Evolutionary conservation across 2,888 invertebrate genomes (phyloP).

Genomic region (Agrochola circellaris): DNA sequence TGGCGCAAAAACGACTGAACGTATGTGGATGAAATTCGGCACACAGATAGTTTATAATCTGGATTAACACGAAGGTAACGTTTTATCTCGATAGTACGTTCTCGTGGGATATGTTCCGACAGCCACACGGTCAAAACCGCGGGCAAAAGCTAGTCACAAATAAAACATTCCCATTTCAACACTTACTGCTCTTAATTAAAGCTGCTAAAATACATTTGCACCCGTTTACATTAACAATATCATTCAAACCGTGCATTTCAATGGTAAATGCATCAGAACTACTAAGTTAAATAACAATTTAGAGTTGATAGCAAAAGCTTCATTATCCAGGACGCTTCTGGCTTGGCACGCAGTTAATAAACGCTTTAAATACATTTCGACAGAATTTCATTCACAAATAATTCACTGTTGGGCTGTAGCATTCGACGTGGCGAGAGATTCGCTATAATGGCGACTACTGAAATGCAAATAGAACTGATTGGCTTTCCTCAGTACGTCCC

Average conservation of each 20-base stretch:
- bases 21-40: background rate
- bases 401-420: constrained; percentile 64
- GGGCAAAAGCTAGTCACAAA: background rate
- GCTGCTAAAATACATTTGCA: constrained; percentile 55
- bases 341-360: constrained; percentile 74
- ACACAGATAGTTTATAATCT: background rate
- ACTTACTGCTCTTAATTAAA: constrained; percentile 45
- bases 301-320: constrained; percentile 73
- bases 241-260: constrained; percentile 67
- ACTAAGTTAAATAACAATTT: constrained; percentile 76
- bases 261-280: constrained; percentile 68
- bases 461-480: constrained; percentile 84
- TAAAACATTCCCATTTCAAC: constrained; percentile 43
- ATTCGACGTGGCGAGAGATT: constrained; percentile 68
- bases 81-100: background rate
- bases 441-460: constrained; percentile 78
- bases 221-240: constrained; percentile 55
- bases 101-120: no score
- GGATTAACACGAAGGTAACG: background rate
- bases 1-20: background rate
- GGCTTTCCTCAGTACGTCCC: constrained; percentile 71
- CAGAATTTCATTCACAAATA: constrained; percentile 75
- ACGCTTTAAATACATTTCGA: constrained; percentile 76
- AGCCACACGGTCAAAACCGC: no score
- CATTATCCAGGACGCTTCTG: constrained; percentile 72